These are phyloP conservation scores for Trachelipus rathkii DNA, from an alignment of 1,140 invertebrate species.

Conservation along the genomic window DNA sequence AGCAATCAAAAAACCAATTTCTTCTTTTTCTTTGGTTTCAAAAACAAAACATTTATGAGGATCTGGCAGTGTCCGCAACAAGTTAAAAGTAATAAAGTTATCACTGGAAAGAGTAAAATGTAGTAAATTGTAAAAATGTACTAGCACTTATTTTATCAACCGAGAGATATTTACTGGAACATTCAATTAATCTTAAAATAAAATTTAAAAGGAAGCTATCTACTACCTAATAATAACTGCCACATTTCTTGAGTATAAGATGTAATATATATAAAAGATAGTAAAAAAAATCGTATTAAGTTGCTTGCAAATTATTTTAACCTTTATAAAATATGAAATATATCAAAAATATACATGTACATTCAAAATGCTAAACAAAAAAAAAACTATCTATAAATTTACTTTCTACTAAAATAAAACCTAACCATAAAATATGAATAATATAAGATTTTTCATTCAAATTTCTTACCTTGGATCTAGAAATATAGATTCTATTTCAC, in stretches of 20 bases:
- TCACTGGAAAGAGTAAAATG: slow-evolving; percentile 64
- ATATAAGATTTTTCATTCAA: neutral
- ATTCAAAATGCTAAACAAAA: neutral
- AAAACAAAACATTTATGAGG: slow-evolving; percentile 87
- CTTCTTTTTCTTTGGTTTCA: slow-evolving; percentile 79
- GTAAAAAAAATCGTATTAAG: neutral
- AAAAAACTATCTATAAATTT: too few species aligned
- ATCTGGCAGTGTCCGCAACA: slow-evolving; percentile 61
- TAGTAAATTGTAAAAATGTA: too few species aligned
- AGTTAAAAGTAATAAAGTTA: slow-evolving; percentile 78
- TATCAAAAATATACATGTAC: neutral
- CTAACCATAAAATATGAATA: neutral
- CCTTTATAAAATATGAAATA: too few species aligned
- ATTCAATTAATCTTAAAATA: too few species aligned
- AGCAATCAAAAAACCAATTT: slow-evolving; percentile 86
- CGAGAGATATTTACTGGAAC: too few species aligned
- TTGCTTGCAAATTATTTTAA: neutral
- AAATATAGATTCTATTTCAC: slow-evolving; percentile 82
- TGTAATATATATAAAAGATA: neutral
- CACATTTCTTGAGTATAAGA: neutral
- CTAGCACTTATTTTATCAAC: too few species aligned
- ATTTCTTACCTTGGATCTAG: slow-evolving; percentile 65
- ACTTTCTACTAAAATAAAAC: neutral
- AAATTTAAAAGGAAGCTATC: too few species aligned
- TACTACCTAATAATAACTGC: neutral